These are phyloP conservation scores for Ooceraea biroi DNA, from an alignment of 1,140 invertebrate species.

Conservation along the genomic window DNA sequence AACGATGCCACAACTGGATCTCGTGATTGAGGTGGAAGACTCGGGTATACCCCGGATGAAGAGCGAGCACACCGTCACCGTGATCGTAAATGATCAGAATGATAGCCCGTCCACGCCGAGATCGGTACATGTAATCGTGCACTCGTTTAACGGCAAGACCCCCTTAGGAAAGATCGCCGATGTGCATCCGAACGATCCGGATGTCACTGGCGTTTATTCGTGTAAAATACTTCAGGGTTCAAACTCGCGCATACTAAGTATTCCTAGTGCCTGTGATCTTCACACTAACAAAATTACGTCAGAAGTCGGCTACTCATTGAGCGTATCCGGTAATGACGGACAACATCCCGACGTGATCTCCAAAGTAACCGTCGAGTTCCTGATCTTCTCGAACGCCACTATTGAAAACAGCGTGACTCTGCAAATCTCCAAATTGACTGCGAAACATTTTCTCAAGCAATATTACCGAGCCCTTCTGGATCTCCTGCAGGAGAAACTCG, in stretches of 20 bases:
- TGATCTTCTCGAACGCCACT: slow-evolving; percentile 92
- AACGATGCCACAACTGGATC: slow-evolving; percentile 90
- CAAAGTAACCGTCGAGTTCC: slow-evolving; percentile 93
- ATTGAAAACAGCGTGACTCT: slow-evolving; percentile 94
- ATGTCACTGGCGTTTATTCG: slow-evolving; percentile 94
- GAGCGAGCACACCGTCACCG: slow-evolving; percentile 91
- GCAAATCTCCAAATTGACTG: slow-evolving; percentile 90
- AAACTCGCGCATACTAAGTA: slow-evolving; percentile 89
- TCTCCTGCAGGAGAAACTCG: slow-evolving; percentile 89
- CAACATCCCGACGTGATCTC: slow-evolving; percentile 94
- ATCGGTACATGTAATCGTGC: slow-evolving; percentile 93
- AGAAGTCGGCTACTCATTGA: slow-evolving; percentile 90
- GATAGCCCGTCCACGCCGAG: slow-evolving; percentile 95
- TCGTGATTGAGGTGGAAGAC: slow-evolving; percentile 94
- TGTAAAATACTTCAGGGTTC: slow-evolving; percentile 91
- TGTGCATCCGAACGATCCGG: slow-evolving; percentile 96
- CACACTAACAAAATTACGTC: slow-evolving; percentile 90
- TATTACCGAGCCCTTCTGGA: slow-evolving; percentile 92
- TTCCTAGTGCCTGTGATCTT: slow-evolving; percentile 93
- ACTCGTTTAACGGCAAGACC: slow-evolving; percentile 91
- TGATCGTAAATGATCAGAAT: slow-evolving; percentile 95
- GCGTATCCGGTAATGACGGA: slow-evolving; percentile 95
- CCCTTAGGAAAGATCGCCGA: slow-evolving; percentile 94
- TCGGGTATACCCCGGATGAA: slow-evolving; percentile 94
- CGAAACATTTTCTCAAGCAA: slow-evolving; percentile 91